phyloP scores from a whole-genome alignment of 2,113 vertebrate genomes.

The Meleagris gallopavo region DNA sequence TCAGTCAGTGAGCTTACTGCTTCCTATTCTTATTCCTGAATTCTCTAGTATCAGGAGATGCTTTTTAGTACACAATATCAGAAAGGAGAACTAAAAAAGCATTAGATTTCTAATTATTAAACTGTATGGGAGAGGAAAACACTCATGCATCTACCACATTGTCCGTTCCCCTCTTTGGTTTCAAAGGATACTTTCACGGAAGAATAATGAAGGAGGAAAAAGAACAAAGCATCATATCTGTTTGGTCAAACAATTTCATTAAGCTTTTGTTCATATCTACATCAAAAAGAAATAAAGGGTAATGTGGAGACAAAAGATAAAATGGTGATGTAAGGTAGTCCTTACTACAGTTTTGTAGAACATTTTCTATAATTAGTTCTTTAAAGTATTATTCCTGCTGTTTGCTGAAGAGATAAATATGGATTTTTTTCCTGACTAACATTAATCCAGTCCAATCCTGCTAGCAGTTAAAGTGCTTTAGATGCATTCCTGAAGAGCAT shows the following conservation, averaged over 20 bases:
- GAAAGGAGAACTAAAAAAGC: not conserved
- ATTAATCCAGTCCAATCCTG: not conserved
- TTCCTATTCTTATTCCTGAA: not conserved
- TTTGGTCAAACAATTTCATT: not conserved
- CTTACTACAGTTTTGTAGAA: not conserved
- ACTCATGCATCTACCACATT: fast-evolving
- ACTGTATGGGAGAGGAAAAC: not conserved
- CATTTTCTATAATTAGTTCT: not conserved
- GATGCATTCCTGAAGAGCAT: not conserved
- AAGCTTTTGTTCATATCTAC: not conserved
- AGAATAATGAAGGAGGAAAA: not conserved
- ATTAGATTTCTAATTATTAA: not conserved
- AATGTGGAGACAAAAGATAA: not conserved
- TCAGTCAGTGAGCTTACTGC: not conserved
- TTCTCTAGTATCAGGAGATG: not conserved
- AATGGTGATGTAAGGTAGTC: not conserved
- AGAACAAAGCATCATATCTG: not conserved
- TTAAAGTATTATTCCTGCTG: not conserved
- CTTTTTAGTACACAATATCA: not conserved
- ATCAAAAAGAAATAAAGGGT: fast-evolving
- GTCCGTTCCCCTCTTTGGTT: not conserved
- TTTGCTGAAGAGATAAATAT: not conserved
- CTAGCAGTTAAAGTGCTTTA: not conserved
- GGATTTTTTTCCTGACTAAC: not conserved
- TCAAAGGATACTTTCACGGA: not conserved